Evolutionary conservation across 2,113 vertebrate species (phyloP).

Genomic region (Trematomus loennbergii): DNA sequence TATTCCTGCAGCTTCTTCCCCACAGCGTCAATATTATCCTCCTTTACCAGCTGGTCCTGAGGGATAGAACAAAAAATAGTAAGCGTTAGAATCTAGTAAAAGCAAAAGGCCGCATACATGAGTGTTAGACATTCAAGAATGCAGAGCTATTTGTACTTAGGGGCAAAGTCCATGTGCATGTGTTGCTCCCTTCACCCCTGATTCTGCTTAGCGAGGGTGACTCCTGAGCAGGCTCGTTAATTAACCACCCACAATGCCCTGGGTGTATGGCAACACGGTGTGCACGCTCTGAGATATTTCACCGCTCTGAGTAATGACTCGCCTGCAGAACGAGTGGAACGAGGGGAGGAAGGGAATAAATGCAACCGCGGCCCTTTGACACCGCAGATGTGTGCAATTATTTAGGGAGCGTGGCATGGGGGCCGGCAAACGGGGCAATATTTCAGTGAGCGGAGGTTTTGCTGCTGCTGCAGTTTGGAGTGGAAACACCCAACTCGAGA

Average conservation of each 20-base stretch:
- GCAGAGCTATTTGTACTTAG: conserved; percentile 22
- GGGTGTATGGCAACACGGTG: conserved; percentile 20
- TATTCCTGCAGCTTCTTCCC: conserved; percentile 97
- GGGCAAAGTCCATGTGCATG: not conserved
- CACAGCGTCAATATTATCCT: conserved; percentile 96
- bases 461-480: conserved; percentile 65
- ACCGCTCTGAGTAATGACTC: conserved; percentile 66
- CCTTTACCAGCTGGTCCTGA: conserved; percentile 97
- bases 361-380: conserved; percentile 63
- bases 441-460: conserved; percentile 56
- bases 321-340: conserved; percentile 15
- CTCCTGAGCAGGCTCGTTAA: conserved; percentile 61
- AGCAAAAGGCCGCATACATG: not conserved
- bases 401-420: conserved; percentile 7
- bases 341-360: conserved; percentile 40
- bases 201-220: conserved; percentile 48
- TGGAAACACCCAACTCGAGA: conserved; percentile 6
- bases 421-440: conserved; percentile 42
- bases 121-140: not conserved
- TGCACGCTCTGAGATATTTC: not conserved
- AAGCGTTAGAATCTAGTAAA: not conserved
- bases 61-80: not conserved
- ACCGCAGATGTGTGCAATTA: conserved; percentile 42
- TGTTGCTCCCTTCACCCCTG: conserved; percentile 13
- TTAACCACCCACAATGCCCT: conserved; percentile 63